Conservation (phyloP, 2,888 invertebrate genomes). For the Tenthredo distinguenda region DNA sequence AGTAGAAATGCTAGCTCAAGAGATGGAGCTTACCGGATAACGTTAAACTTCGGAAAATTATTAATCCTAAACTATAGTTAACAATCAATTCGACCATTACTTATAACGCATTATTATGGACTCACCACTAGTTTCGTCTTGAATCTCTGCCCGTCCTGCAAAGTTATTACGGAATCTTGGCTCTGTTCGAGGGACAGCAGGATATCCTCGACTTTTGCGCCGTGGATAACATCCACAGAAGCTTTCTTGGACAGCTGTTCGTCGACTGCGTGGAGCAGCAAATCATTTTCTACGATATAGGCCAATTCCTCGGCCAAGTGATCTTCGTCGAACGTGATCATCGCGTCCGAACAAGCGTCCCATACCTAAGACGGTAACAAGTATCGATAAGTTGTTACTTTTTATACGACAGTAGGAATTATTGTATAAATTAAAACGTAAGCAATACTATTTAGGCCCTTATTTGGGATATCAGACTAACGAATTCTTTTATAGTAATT, state of each 20-base stretch:
- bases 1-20: constrained; percentile 67
- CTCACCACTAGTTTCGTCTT: constrained; percentile 86
- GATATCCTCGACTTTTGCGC: constrained; percentile 85
- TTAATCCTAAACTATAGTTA: background rate
- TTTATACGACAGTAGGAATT: background rate
- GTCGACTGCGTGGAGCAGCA: constrained; percentile 88
- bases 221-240: constrained; percentile 85
- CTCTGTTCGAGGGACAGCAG: constrained; percentile 79
- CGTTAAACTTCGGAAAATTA: background rate
- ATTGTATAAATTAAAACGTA: background rate
- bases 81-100: background rate
- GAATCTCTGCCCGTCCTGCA: constrained; percentile 84
- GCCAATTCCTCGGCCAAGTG: constrained; percentile 88
- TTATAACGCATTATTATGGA: constrained; percentile 57
- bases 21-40: constrained; percentile 57
- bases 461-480: background rate
- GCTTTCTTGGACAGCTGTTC: constrained; percentile 81
- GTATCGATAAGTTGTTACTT: background rate
- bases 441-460: background rate
- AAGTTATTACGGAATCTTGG: constrained; percentile 78
- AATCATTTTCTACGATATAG: constrained; percentile 96
- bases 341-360: constrained; percentile 94
- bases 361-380: constrained; percentile 84
- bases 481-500: background rate
- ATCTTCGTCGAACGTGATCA: constrained; percentile 91